Evolutionary conservation across 2,113 vertebrate genomes (phyloP), one percentile per base, ranked within the genome.

Genomic region (Anoura caudifer): DNA sequence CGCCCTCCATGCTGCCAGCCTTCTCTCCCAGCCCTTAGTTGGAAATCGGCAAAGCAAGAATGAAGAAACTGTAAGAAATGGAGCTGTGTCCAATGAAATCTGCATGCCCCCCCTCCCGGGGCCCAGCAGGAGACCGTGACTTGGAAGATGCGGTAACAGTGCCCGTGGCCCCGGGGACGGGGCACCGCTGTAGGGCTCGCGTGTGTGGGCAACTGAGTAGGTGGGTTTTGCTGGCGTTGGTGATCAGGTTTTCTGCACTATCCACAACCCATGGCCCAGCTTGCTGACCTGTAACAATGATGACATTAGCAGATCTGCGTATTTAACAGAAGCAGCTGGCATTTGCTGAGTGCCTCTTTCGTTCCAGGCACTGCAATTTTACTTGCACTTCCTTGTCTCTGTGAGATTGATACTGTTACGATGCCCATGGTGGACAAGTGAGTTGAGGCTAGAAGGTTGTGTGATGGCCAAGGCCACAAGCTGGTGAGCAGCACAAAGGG

Each of bases 1-100:
- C 54, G 5, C 45, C 54, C 47, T 82, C n/a, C 3, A 0, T 20
- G 12, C 52, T 10, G n/a, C 2, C 13, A 1, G 2, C 45, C 36
- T 54, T 36, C 7, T 2, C 65, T 45, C 24, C 56, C 6, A 4
- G 65, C 47, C 38, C 17, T 8, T 17, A 7, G 24, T 15, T 45
- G 59, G 52, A 83, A 28, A 47, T 0, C 3, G 67, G 54, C 41
- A 54, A 15, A 43, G 67, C 31, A 16, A 54, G 45, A 36, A 13
- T 12, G 67, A 36, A n/a, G 77, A 52, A 38, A 26, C 45, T 5
- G 43, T n/a, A 52, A 65, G 76, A 36, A 73, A 43, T 4, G 43
- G 41, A 19, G 63, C 38, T 22, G 4, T 45, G 5, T 72, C 43
- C 12, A 33, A 47, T 1, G 5, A 54, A 9, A 45, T 45, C 56